Evolutionary conservation across 2,888 invertebrate genomes (phyloP), one percentile per base, ranked within the genome.

Genomic region (Agrochola lychnidis): DNA sequence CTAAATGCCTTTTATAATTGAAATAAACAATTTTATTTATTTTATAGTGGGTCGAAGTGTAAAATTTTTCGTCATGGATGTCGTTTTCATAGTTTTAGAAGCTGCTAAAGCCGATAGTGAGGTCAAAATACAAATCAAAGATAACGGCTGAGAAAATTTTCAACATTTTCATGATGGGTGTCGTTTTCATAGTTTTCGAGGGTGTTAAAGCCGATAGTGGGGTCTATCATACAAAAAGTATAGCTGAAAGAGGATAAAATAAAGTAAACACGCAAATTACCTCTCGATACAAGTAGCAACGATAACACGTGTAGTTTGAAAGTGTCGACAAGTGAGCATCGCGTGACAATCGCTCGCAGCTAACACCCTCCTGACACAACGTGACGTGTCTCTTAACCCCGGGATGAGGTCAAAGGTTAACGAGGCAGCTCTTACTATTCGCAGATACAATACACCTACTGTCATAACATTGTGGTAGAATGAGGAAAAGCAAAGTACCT

Each of bases 351-450:
- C 19, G 66, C 56, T 63, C 40, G 42, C 70, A 56, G 64, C 68
- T 48, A 48, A 70, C 61, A 62, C 56, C 61, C 81, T 51, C 62
- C 48, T 61, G 59, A 70, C 73, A 69, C 62, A 67, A 14, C 25
- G 73, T 73, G 40, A 73, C 79, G 76, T 70, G 75, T 57, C 64
- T 59, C 51, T 53, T 76, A 40, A 73, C 82, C 82, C 30, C 68
- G 51, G 62, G 40, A 76, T 57, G 57, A 70, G 81, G 76, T 81
- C 75, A 82, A 67, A 78, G 70, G 71, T 81, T 68, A 81, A 56
- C 36, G 45, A 83, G 66, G 22, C 12, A 48, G 14, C 36, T 51
- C 68, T 64, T 36, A 48, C 25, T 56, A 16, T 56, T n/a, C 25
- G 19, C 40, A 56, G 40, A 25, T 62, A 69, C 42, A 22, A 53